Conservation (phyloP, 2,797 vertebrate genomes). For the Cirrhinus molitorella region DNA sequence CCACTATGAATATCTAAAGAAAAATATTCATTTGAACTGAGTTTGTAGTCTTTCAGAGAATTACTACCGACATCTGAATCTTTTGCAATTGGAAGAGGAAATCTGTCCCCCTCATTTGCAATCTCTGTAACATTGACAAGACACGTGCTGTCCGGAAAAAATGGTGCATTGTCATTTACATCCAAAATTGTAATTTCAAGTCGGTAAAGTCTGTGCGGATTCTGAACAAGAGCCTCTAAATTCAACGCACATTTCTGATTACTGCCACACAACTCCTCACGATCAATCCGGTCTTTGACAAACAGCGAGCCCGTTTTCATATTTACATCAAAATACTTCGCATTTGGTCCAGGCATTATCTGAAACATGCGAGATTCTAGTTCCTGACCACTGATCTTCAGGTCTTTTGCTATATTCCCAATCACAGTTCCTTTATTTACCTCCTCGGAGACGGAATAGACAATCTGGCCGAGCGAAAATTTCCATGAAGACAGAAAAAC, state of each 20-base stretch:
- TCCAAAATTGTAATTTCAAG: slow-evolving; percentile 55
- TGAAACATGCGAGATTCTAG: slow-evolving; percentile 64
- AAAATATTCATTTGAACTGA: slow-evolving; percentile 61
- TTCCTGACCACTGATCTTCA: slow-evolving; percentile 59
- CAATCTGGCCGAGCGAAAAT: slow-evolving; percentile 19
- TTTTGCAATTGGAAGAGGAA: slow-evolving; percentile 36
- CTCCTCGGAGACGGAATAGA: slow-evolving; percentile 63
- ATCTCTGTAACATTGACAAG: slow-evolving; percentile 66
- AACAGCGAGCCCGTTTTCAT: slow-evolving; percentile 58
- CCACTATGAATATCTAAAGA: slow-evolving; percentile 58
- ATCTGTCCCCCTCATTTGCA: slow-evolving; percentile 63
- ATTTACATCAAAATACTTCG: slow-evolving; percentile 66
- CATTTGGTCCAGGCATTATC: slow-evolving; percentile 61
- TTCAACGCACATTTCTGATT: slow-evolving; percentile 56
- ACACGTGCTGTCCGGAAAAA: slow-evolving; percentile 39
- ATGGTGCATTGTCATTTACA: slow-evolving; percentile 61
- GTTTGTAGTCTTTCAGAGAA: slow-evolving; percentile 58
- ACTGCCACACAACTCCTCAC: slow-evolving; percentile 62
- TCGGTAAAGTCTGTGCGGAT: slow-evolving; percentile 52
- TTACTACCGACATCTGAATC: slow-evolving; percentile 60
- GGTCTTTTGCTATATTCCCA: slow-evolving; percentile 69
- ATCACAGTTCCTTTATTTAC: slow-evolving; percentile 63
- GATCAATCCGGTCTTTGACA: slow-evolving; percentile 65
- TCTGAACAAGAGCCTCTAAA: slow-evolving; percentile 46
- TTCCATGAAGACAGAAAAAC: too few species aligned